A percentile compares a stretch with the other conserved stretches of the same genome.
Evolutionary conservation across 2,797 vertebrate genomes (phyloP).

Genomic region (Lacerta bilineata): DNA sequence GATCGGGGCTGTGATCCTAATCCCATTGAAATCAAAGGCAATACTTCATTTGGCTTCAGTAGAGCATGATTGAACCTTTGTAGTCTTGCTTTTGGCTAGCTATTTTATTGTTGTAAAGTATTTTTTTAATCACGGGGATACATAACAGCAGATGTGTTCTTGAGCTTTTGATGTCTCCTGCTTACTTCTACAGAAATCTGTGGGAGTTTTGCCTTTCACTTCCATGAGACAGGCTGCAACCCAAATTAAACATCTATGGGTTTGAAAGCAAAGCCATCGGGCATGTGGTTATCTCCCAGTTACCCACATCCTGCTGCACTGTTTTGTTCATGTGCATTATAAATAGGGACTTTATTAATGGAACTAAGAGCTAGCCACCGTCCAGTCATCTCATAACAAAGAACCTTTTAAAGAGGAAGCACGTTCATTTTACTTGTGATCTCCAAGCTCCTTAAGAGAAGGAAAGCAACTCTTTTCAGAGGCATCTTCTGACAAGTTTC

Average conservation of each 20-base stretch:
- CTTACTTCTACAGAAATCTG: conserved; percentile 42
- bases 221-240: conserved; percentile 42
- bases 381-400: conserved; percentile 42
- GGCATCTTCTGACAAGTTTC: conserved; percentile 23
- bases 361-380: conserved; percentile 40
- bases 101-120: conserved; percentile 32
- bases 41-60: not conserved
- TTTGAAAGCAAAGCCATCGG: conserved; percentile 56
- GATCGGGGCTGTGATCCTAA: conserved; percentile 2
- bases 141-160: conserved; percentile 29
- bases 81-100: conserved; percentile 22
- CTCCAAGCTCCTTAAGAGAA: conserved; percentile 17
- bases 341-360: conserved; percentile 58
- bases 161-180: conserved; percentile 21
- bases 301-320: conserved; percentile 57
- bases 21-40: not conserved
- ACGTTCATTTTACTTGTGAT: conserved; percentile 50
- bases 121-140: conserved; percentile 38
- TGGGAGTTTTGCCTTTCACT: conserved; percentile 45
- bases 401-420: conserved; percentile 47
- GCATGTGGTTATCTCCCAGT: conserved; percentile 56
- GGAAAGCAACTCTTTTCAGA: not conserved
- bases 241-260: conserved; percentile 49
- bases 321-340: conserved; percentile 50
- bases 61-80: conserved; percentile 10